These are phyloP conservation scores for Orthosia incerta DNA, from an alignment of 2,888 invertebrate species.

Conservation along the genomic window DNA sequence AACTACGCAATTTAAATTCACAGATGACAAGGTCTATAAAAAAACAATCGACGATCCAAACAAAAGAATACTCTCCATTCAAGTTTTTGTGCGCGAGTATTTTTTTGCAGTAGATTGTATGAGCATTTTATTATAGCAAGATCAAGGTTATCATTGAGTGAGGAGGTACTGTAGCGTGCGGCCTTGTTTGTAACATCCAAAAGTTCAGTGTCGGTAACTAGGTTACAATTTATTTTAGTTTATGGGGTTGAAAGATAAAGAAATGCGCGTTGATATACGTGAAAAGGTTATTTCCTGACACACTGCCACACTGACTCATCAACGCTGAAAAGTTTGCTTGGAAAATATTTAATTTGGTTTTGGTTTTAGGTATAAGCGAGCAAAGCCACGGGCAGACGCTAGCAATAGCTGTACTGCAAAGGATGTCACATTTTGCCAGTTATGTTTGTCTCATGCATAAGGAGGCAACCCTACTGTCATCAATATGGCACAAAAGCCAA, in stretches of 20 bases:
- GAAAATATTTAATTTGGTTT: no score
- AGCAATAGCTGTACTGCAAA: no score
- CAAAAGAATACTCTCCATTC: neutral
- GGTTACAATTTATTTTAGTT: neutral
- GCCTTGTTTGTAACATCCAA: slow-evolving; percentile 16
- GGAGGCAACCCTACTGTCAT: no score
- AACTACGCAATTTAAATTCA: neutral
- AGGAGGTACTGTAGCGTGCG: neutral
- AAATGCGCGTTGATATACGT: neutral
- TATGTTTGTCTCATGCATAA: no score
- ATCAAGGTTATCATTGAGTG: slow-evolving; percentile 48
- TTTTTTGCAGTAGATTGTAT: slow-evolving; percentile 17
- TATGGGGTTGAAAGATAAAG: neutral
- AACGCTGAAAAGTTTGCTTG: no score
- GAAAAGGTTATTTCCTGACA: no score
- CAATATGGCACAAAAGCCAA: no score
- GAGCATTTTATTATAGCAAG: slow-evolving; percentile 24
- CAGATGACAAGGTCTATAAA: neutral
- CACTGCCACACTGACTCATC: no score
- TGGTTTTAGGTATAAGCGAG: no score
- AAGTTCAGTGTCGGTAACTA: slow-evolving; percentile 1
- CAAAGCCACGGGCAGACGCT: no score
- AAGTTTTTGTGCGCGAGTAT: slow-evolving; percentile 29
- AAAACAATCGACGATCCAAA: neutral
- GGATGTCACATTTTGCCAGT: no score